A percentile compares a stretch with the other conserved stretches of the same genome.
Evolutionary conservation across 2,797 vertebrate species (phyloP).

Genomic region (Pogonophryne albipinna): DNA sequence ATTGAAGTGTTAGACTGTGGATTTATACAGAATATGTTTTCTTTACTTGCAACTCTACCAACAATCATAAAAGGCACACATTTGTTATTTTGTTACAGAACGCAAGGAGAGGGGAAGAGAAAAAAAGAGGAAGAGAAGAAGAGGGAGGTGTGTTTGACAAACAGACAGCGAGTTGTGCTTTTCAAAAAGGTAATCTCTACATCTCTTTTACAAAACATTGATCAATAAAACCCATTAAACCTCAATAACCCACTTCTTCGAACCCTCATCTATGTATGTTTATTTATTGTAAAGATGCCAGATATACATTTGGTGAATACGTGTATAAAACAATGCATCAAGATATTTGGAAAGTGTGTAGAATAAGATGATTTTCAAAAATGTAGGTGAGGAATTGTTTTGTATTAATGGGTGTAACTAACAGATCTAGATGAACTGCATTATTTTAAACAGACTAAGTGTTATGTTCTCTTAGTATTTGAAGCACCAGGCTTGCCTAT

Average conservation of each 20-base stretch:
- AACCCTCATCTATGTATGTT: not conserved
- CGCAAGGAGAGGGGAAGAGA: slow-evolving; percentile 86
- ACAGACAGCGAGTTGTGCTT: slow-evolving; percentile 88
- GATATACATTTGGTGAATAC: not conserved
- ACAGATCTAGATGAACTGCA: not conserved
- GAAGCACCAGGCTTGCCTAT: not conserved
- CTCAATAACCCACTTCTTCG: not conserved
- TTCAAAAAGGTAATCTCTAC: slow-evolving; percentile 90
- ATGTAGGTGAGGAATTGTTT: not conserved
- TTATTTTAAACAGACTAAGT: not conserved
- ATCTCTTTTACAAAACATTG: not conserved
- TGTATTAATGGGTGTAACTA: not conserved
- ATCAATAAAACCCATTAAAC: not conserved
- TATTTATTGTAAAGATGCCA: not conserved
- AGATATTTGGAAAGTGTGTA: not conserved
- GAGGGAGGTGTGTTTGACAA: slow-evolving; percentile 84
- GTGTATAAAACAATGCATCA: not conserved
- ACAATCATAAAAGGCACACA: not conserved
- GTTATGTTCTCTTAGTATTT: not conserved
- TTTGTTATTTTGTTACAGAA: slow-evolving; percentile 77
- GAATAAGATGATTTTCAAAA: slow-evolving; percentile 1
- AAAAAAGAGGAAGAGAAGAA: slow-evolving; percentile 90
- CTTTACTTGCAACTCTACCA: not conserved
- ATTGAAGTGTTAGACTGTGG: not conserved
- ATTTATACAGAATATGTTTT: not conserved